Percentiles rank a stretch among this genome's conserved stretches.
Conservation (phyloP, 2,113 vertebrate genomes). For the Marmota flaviventris region DNA sequence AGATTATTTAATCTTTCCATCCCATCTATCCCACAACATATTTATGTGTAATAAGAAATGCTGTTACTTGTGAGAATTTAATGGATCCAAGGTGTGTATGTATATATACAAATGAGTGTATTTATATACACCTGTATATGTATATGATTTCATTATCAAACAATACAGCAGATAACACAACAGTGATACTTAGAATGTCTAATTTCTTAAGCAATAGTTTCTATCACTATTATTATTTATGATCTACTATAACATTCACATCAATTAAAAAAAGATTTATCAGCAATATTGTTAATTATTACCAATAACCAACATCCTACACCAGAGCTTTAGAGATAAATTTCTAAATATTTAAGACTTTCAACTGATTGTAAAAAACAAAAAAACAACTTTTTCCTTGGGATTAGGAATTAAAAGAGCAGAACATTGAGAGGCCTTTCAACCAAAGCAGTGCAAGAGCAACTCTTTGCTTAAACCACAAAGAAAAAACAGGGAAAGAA, state of each 20-base stretch:
- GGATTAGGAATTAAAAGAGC: background rate
- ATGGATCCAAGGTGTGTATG: background rate
- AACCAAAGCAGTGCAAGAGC: background rate
- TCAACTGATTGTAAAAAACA: background rate
- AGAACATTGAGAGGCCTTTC: background rate
- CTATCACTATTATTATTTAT: background rate
- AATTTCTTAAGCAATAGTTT: background rate
- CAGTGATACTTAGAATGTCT: background rate
- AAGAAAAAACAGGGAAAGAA: background rate
- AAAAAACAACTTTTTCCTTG: background rate
- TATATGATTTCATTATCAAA: background rate
- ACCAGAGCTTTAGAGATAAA: background rate
- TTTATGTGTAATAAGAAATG: background rate
- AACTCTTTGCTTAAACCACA: background rate
- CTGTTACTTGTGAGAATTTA: background rate
- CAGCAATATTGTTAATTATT: background rate
- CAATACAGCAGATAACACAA: background rate
- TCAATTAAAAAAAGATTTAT: background rate
- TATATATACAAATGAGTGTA: too few species aligned
- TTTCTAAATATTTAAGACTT: slow-evolving; percentile 22
- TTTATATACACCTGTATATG: background rate
- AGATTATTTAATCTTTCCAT: background rate
- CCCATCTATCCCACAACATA: background rate
- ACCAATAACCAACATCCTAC: background rate
- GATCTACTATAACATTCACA: background rate